Conservation (phyloP, 2,888 invertebrate species). For the Agrotis segetum region DNA sequence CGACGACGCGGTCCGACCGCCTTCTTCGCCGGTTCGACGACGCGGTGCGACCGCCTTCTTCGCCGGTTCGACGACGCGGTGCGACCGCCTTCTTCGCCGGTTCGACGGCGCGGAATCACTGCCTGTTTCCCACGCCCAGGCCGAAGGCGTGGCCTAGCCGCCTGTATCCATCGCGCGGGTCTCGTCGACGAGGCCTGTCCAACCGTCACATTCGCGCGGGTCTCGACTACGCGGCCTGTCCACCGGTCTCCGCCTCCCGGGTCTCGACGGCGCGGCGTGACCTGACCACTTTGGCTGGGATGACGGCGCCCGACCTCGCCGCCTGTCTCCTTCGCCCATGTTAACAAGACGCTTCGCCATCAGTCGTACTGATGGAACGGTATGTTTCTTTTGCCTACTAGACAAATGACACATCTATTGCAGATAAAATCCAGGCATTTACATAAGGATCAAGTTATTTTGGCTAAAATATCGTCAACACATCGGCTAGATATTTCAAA, state of each 20-base stretch:
- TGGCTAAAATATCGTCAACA: background rate
- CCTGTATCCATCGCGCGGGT: background rate
- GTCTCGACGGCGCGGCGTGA: background rate
- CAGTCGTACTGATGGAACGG: constrained; percentile 3
- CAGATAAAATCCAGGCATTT: constrained; percentile 2
- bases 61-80: background rate
- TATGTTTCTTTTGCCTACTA: constrained; percentile 29
- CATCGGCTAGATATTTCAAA: background rate
- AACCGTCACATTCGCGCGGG: background rate
- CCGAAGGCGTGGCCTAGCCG: background rate
- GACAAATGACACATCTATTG: constrained; percentile 37
- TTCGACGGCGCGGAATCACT: background rate
- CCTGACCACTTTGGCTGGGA: background rate
- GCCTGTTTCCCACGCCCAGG: background rate
- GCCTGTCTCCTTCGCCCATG: constrained; percentile 1
- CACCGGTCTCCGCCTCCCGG: background rate
- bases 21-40: too few species aligned
- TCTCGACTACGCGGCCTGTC: background rate
- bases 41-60: background rate
- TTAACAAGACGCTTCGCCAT: background rate
- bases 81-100: background rate
- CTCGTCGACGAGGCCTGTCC: background rate
- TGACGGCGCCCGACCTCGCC: background rate
- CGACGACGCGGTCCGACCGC: background rate
- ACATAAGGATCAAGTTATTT: background rate